Evolutionary conservation across 2,797 vertebrate genomes (phyloP), one percentile per base, ranked within the genome.

Genomic region (Cuniculus paca): DNA sequence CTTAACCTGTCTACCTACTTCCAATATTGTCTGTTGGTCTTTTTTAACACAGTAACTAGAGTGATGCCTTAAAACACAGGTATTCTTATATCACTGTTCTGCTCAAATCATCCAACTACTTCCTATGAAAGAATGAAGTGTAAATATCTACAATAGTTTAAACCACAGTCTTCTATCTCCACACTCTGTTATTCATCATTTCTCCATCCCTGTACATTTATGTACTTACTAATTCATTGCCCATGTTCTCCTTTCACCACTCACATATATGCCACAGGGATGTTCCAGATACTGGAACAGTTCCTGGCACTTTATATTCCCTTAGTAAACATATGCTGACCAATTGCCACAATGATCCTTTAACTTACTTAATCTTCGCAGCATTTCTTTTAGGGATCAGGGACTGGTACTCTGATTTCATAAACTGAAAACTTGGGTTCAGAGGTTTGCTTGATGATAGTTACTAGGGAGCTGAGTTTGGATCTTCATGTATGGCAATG

Each of bases 351-450:
- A 63, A n/a, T 90, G 20, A 60, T 58, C 87, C 54, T 2, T 77
- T 77, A 56, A 48, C 60, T 90, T 75, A 45, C 16, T 19, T 83
- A 89, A 84, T 92, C 52, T 6, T 82, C 26, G 56, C 1, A 78
- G 48, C 0, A 31, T 28, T 93, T 90, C 10, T 19, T 88, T 88
- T 65, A 70, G 52, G 19, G 12, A 1, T 87, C 74, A 31, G 22
- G 2, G 90, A 22, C 34, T 65, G 7, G 31, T 68, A 34, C 80
- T 96, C 78, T 42, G n/a, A 84, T 70, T 74, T 65, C 65, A 58
- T 83, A 70, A 87, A 28, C 34, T 75, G 31, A 42, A 83, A 94
- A 90, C 58, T 7, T 10, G 91, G 31, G 42, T 22, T 79, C 14
- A 5, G 45, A 63, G 78, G 82, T 12, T 70, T 78, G 50, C 70